Evolutionary conservation across 2,113 vertebrate genomes (phyloP).

Genomic region (Epinephelus cyanopodus): DNA sequence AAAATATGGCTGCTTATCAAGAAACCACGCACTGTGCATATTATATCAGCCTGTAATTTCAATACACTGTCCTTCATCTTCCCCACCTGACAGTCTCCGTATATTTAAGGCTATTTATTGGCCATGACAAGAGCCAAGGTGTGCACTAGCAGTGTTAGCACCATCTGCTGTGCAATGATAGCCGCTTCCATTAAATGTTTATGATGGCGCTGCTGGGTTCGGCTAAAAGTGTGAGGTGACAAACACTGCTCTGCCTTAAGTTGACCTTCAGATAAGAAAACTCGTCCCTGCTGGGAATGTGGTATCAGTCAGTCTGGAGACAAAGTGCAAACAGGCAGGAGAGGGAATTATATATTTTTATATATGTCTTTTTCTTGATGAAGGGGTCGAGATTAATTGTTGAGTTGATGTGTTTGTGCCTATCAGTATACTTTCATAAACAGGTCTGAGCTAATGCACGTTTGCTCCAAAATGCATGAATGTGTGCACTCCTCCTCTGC

Average conservation of each 20-base stretch:
- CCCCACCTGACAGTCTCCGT: slow-evolving; percentile 55
- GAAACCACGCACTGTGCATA: slow-evolving; percentile 2
- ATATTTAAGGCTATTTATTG: slow-evolving; percentile 71
- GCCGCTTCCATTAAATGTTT: slow-evolving; percentile 77
- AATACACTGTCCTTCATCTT: slow-evolving; percentile 47
- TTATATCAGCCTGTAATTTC: slow-evolving; percentile 36
- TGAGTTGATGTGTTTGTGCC: neutral
- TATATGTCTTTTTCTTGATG: slow-evolving; percentile 20
- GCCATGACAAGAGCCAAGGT: slow-evolving; percentile 50
- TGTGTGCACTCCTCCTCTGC: slow-evolving; percentile 10
- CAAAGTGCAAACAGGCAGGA: slow-evolving; percentile 17
- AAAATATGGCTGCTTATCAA: neutral
- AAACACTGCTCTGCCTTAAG: slow-evolving; percentile 59
- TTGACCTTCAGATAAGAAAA: slow-evolving; percentile 76
- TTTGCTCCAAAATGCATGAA: slow-evolving; percentile 33
- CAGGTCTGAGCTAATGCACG: slow-evolving; percentile 4
- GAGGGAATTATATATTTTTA: slow-evolving; percentile 35
- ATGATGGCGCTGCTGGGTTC: slow-evolving; percentile 58
- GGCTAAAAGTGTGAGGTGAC: slow-evolving; percentile 60
- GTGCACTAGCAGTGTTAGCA: slow-evolving; percentile 59
- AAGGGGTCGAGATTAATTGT: slow-evolving; percentile 15
- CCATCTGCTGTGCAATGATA: slow-evolving; percentile 80
- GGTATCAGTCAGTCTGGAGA: slow-evolving; percentile 26
- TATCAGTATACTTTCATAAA: neutral
- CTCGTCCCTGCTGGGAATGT: slow-evolving; percentile 37